A percentile compares a stretch with the other conserved stretches of the same genome.
Evolutionary conservation across 2,888 invertebrate species (phyloP).

Genomic region (Volucella inflata): DNA sequence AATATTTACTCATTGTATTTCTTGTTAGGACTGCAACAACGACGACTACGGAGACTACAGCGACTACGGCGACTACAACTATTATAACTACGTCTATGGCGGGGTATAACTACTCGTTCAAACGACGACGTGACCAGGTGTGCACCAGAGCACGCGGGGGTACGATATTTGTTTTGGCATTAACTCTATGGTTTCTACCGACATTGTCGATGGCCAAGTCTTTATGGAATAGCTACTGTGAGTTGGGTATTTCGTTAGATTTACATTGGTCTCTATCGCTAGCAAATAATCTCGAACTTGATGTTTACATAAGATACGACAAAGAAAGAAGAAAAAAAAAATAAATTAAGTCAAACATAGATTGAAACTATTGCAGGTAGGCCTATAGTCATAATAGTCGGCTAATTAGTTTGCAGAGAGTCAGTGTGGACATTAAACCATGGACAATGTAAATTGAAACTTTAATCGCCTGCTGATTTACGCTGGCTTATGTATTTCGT

Average conservation of each 20-base stretch:
- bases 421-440: slow-evolving; percentile 39
- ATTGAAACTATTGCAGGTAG: slow-evolving; percentile 51
- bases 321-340: slow-evolving; percentile 50
- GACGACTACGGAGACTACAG: slow-evolving; percentile 36
- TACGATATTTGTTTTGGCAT: slow-evolving; percentile 63
- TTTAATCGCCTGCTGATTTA: slow-evolving; percentile 38
- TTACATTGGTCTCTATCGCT: slow-evolving; percentile 67
- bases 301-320: slow-evolving; percentile 73
- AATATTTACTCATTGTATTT: slow-evolving; percentile 75
- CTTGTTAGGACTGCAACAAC: slow-evolving; percentile 63
- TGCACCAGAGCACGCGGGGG: slow-evolving; percentile 39
- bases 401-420: slow-evolving; percentile 58
- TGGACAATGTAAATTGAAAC: slow-evolving; percentile 42
- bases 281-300: slow-evolving; percentile 70
- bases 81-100: background rate
- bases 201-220: slow-evolving; percentile 21
- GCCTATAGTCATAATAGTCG: slow-evolving; percentile 52
- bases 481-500: background rate
- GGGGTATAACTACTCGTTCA: no score
- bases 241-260: slow-evolving; percentile 60
- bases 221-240: slow-evolving; percentile 58
- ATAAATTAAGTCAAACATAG: slow-evolving; percentile 34
- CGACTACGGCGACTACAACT: slow-evolving; percentile 27
- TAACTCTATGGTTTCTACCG: slow-evolving; percentile 42
- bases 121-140: slow-evolving; percentile 36